Base-by-base conservation (phyloP, 2,888 invertebrate species). In the Siphlonurus alternatus region DNA sequence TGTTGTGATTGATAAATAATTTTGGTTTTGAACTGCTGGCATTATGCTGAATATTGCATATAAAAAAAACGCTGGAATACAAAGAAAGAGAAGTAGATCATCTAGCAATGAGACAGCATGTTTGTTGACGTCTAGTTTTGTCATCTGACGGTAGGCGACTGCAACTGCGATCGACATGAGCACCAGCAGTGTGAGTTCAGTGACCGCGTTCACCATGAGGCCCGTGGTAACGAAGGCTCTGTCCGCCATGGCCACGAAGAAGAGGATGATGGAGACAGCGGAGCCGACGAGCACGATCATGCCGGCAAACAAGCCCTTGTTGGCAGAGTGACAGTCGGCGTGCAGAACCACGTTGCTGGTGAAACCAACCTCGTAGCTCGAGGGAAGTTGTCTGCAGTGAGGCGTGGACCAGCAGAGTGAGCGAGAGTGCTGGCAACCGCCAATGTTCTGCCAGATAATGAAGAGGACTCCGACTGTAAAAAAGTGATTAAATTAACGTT, bases 291-390 rank as follows among this genome's bases (percentile, higher is more conserved):
- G 76, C 5, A 84, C 73, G 23, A 83, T 76, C n/a, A 87, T 76
- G 2, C 88, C 88, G 3, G 81, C 76, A 74, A 89, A 88, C 23
- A 89, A 76, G 1, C 89, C 89, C 66, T 83, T 83, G 76, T 87
- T 88, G 64, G 88, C 84, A 1, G 88, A 84, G 71, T 87, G 85
- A 72, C 89, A 89, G 75, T 89, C 88, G 1, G 85, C 84, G 70
- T 84, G 79, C 67, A 86, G 81, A 59, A 84, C 80, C 51, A 84
- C 75, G 70, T 81, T 81, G 68, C 80, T 81, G 10, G 74, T 81
- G 25, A 67, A 66, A 23, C 65, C 66, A 7, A 63, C 65, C 25
- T 67, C 64, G 15, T 53, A 53, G 2, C 66, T 66, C 24, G 67
- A 59, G 2, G 68, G 66, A 2, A 66, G 67, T 5, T 67, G 68